Evolutionary conservation across 2,113 vertebrate species (phyloP), one percentile per base, ranked within the genome.

Genomic region (Erythrocercus mccallii): DNA sequence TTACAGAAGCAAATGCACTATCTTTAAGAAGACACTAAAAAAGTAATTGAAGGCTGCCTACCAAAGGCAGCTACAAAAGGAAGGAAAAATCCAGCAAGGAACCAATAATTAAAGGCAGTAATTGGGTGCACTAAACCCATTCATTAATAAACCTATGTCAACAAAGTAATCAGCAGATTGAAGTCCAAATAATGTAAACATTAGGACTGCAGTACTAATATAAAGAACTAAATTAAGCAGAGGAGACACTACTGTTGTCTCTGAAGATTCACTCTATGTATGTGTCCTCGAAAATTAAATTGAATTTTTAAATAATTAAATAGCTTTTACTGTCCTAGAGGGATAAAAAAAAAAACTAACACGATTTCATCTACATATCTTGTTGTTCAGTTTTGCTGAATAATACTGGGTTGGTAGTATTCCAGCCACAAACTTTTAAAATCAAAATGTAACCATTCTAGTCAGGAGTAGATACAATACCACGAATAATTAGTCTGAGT

Each of bases 111-210:
- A 91, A 96, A 95, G 74, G 37, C 65, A 90, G 48, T 95, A 97
- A 95, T n/a, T 82, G 92, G 48, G 60, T 70, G 54, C 77, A 65
- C 81, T 86, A 77, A 94, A 23, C 37, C 27, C 56, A 65, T 78
- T 65, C 48, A 40, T 86, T 96, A 81, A 93, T 93, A 93, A 95
- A 83, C 27, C 18, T 71, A 42, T 1, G 27, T 86, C 80, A 86
- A 71, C 74, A 78, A 92, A 90, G 66, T 78, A 95, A 90, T 95
- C 76, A 80, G 69, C 17, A 90, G 91, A 91, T 94, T 94, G 60
- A 96, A 92, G 86, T 54, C 72, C 64, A 81, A 92, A 93, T 92
- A 97, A 96, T 86, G 92, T 96, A 97, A 91, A 92, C 70, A 82
- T 90, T 91, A 94, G 84, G 88, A 90, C 25, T 61, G 56, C 42